Percentiles rank a stretch among this genome's conserved stretches.
phyloP scores from a whole-genome alignment of 2,888 invertebrate genomes.

The Sycophila texana region DNA sequence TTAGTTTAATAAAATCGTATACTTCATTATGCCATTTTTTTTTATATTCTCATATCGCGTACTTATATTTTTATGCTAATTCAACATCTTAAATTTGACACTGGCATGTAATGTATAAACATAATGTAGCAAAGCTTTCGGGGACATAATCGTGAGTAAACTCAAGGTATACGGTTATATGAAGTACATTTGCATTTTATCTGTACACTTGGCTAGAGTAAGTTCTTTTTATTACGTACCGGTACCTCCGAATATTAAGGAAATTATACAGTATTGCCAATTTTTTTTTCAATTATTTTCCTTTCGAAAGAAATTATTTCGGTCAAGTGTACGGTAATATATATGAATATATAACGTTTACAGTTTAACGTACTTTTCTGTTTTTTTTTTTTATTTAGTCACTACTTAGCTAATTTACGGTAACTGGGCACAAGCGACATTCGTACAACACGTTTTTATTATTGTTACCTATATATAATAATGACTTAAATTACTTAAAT shows the following conservation, averaged over 20 bases:
- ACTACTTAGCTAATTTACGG: conserved; percentile 36
- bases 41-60: not conserved
- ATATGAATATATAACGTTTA: conserved; percentile 34
- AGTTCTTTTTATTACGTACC: too few species aligned
- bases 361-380: conserved; percentile 21
- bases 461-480: too few species aligned
- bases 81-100: not conserved
- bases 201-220: too few species aligned
- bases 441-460: conserved; percentile 17
- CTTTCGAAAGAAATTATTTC: not conserved
- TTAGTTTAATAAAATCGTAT: conserved; percentile 44
- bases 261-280: too few species aligned
- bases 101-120: not conserved
- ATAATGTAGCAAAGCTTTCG: conserved; percentile 41
- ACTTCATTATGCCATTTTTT: conserved; percentile 3
- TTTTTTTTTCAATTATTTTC: too few species aligned
- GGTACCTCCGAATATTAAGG: too few species aligned
- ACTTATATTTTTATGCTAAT: not conserved
- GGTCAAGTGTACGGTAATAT: conserved; percentile 43
- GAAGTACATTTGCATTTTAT: too few species aligned
- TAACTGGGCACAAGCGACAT: conserved; percentile 40
- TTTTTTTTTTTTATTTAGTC: conserved; percentile 8
- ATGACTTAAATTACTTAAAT: conserved; percentile 38
- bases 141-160: conserved; percentile 40
- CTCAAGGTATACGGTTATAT: too few species aligned